Conservation (phyloP, 2,888 invertebrate genomes). For the Heliconius cydno region DNA sequence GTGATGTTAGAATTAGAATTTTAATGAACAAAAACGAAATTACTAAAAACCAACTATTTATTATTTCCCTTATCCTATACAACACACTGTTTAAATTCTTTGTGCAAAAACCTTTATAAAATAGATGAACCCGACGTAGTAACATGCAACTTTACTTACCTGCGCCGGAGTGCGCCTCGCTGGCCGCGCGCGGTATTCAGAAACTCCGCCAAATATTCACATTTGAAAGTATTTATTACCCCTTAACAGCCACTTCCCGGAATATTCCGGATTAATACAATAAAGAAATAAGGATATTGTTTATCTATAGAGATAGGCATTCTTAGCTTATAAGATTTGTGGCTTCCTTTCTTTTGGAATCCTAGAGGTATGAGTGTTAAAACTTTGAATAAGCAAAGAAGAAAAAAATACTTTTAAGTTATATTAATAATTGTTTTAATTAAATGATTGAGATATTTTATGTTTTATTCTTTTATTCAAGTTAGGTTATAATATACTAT, state of each 20-base stretch:
- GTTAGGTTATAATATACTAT: not conserved
- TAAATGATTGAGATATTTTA: no score
- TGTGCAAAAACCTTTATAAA: conserved; percentile 73
- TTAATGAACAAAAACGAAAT: not conserved
- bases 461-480: no score
- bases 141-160: conserved; percentile 80
- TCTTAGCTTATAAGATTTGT: conserved; percentile 51
- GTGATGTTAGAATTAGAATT: not conserved
- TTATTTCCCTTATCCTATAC: not conserved
- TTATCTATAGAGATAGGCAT: conserved; percentile 51
- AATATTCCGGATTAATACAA: conserved; percentile 49
- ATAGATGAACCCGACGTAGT: conserved; percentile 71
- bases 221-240: conserved; percentile 54
- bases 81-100: conserved; percentile 61
- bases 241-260: conserved; percentile 53
- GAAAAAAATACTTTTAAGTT: not conserved
- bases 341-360: conserved; percentile 41
- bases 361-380: not conserved
- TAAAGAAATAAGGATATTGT: conserved; percentile 49
- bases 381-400: not conserved
- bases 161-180: conserved; percentile 66
- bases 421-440: not conserved
- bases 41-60: not conserved
- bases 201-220: conserved; percentile 61
- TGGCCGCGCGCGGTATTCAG: conserved; percentile 60